Base-by-base conservation (phyloP, 2,797 vertebrate genomes). In the Phoxinus dragarum region DNA sequence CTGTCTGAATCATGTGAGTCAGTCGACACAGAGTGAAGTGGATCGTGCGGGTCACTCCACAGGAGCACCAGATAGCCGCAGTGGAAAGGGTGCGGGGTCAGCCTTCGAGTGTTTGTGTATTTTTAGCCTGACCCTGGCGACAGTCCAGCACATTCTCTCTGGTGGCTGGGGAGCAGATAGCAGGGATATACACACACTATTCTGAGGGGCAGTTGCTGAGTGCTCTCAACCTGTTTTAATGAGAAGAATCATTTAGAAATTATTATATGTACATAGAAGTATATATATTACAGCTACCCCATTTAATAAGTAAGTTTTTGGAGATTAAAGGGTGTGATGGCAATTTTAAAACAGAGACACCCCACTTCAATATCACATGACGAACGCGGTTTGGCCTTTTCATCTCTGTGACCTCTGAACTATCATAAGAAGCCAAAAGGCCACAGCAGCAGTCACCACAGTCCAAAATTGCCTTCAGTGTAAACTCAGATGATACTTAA, bases 51-150 rank as follows among this genome's bases (percentile, higher is more conserved):
- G 81, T 82, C 84, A 80, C 87, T 82, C 81, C 31, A 76, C 73
- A 87, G 79, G 49, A 83, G 75, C 75, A 86, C 54, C 73, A 85
- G 88, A 89, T 88, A 88, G 82, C 86, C 44, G 52, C 73, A 86
- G 84, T 86, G 88, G 71, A 88, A 90, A 90, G 86, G 88, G 86
- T 90, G 89, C 68, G 21, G 84, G 84, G 86, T 89, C 66, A 61
- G 67, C 76, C 84, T 82, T 81, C 6, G 82, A 86, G 89, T 87
- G 75, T 89, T 88, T 68, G 86, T 40, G 81, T 90, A 90, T 90
- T 90, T 90, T 89, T 90, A 90, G 86, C 56, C 73, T 77, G 67
- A 82, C 86, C 78, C 59, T 88, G 86, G 82, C 66, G 44, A 59
- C 66, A 14, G 38, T 86, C 88, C 82, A 88, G 68, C 75, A 88